Evolutionary conservation across 2,888 invertebrate genomes (phyloP).

Genomic region (Tinea trinotella): DNA sequence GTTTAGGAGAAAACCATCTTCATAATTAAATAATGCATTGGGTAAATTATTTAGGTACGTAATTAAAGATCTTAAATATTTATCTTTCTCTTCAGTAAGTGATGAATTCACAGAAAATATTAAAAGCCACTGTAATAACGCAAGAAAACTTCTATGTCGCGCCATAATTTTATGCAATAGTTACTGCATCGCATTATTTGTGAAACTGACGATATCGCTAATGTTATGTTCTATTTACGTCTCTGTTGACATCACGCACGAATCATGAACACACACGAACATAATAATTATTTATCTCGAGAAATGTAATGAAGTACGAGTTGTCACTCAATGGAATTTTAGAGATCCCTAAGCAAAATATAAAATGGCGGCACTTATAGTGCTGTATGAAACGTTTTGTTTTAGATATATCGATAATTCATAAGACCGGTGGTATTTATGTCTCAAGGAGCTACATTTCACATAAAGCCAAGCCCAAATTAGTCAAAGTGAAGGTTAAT

Average conservation of each 20-base stretch:
- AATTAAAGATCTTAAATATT: conserved; percentile 49
- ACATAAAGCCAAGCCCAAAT: too few relatives aligned
- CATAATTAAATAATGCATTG: conserved; percentile 51
- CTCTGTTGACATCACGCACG: conserved; percentile 2
- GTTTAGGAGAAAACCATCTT: conserved; percentile 53
- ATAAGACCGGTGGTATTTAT: too few relatives aligned
- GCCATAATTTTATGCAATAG: not conserved
- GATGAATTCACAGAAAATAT: conserved; percentile 32
- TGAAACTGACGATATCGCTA: not conserved
- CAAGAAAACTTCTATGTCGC: not conserved
- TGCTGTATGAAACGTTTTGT: too few relatives aligned
- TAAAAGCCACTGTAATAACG: conserved; percentile 28
- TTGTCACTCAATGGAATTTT: too few relatives aligned
- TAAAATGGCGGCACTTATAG: too few relatives aligned
- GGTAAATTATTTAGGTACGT: conserved; percentile 61
- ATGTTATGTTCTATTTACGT: not conserved
- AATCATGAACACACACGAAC: not conserved
- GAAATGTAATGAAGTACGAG: too few relatives aligned
- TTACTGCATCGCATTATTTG: not conserved
- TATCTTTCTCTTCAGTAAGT: conserved; percentile 38
- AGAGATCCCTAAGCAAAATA: too few relatives aligned
- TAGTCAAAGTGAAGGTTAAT: too few relatives aligned
- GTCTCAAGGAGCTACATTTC: too few relatives aligned
- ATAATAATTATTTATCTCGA: too few relatives aligned
- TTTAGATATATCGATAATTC: too few relatives aligned